Percentiles rank a stretch among this genome's conserved stretches.
phyloP scores from a whole-genome alignment of 2,888 invertebrate genomes.

The Eupithecia insigniata region DNA sequence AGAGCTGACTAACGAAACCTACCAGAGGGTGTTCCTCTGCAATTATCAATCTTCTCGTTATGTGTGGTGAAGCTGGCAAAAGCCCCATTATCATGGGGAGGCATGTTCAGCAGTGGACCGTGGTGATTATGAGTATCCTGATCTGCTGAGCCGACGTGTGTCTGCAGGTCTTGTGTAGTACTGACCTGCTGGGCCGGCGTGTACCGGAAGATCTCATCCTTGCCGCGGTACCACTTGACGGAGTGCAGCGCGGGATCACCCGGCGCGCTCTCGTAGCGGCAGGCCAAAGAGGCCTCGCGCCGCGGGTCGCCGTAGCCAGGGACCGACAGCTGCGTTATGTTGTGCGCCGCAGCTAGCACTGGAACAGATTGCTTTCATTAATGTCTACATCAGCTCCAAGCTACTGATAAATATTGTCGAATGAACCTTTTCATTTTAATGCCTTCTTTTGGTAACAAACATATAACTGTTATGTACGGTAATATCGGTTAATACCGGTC shows the following conservation, averaged over 20 bases:
- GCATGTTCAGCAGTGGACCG: neutral
- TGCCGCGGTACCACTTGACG: slow-evolving; percentile 78
- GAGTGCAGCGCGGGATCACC: slow-evolving; percentile 74
- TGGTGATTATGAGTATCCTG: neutral
- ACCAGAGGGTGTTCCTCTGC: too few species aligned
- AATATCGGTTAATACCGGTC: too few species aligned
- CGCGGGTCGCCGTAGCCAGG: slow-evolving; percentile 76
- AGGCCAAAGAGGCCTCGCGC: slow-evolving; percentile 62
- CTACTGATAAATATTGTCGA: neutral
- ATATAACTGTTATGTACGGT: too few species aligned
- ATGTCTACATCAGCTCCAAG: neutral
- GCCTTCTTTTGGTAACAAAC: too few species aligned
- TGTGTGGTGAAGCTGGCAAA: too few species aligned
- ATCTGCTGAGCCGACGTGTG: neutral
- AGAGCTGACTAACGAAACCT: too few species aligned
- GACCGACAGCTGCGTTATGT: slow-evolving; percentile 77
- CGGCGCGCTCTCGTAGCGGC: slow-evolving; percentile 71
- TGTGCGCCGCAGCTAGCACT: slow-evolving; percentile 79
- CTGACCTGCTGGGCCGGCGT: slow-evolving; percentile 72
- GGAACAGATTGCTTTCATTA: slow-evolving; percentile 35
- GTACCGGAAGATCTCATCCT: slow-evolving; percentile 75
- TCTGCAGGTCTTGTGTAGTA: neutral
- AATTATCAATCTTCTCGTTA: too few species aligned
- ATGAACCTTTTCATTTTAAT: too few species aligned
- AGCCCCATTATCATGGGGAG: too few species aligned